phyloP scores from a whole-genome alignment of 92 coral and sea anemone species.

The Pocillopora grandis region DNA sequence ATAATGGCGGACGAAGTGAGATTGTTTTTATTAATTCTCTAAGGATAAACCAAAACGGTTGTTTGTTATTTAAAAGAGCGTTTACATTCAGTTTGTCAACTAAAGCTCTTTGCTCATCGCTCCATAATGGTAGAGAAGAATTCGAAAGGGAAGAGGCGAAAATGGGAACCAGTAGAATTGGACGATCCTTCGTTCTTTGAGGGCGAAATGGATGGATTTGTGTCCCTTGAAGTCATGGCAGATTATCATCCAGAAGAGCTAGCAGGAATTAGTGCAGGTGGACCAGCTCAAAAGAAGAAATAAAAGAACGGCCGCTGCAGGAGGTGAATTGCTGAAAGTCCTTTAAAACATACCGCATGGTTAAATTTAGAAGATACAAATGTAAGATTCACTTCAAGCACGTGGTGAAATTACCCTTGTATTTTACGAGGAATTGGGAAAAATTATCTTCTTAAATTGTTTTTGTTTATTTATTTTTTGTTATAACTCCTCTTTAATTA shows the following conservation, averaged over 20 bases:
- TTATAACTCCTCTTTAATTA: no score
- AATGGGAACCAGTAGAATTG: conserved; percentile 79
- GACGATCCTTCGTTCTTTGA: conserved; percentile 78
- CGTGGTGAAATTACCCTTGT: neutral
- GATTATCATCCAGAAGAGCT: conserved; percentile 58
- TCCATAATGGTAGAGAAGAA: conserved; percentile 44
- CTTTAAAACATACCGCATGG: neutral
- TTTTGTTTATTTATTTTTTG: no score
- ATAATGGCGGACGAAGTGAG: no score
- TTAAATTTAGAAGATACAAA: neutral
- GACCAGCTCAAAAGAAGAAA: conserved; percentile 3
- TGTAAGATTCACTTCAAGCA: neutral
- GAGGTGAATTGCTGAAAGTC: neutral
- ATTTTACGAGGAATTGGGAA: no score
- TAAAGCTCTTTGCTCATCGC: neutral
- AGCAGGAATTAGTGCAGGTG: conserved; percentile 3
- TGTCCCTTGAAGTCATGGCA: conserved; percentile 79
- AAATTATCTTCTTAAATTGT: no score
- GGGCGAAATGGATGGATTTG: conserved; percentile 91
- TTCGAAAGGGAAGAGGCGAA: conserved; percentile 69
- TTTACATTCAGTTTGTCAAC: neutral
- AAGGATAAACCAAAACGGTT: no score
- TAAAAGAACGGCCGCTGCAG: neutral
- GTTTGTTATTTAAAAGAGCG: neutral
- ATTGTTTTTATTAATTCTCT: no score